Percentiles rank a stretch among this genome's conserved stretches.
phyloP scores from a whole-genome alignment of 2,797 vertebrate species.

The Brotula barbata region DNA sequence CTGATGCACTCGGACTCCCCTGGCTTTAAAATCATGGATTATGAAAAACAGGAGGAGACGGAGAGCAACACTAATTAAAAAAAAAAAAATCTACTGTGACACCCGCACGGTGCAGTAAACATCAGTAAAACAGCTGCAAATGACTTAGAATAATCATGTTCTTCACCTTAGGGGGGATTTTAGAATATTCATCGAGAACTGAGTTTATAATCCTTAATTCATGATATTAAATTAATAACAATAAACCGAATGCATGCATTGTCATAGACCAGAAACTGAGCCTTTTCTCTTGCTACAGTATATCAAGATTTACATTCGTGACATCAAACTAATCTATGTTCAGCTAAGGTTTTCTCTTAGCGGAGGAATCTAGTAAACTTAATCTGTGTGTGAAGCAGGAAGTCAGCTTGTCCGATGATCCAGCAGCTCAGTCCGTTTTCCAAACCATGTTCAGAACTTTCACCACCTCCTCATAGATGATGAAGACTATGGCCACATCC shows the following conservation, averaged over 20 bases:
- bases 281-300: not conserved
- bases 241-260: not conserved
- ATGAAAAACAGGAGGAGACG: slow-evolving; percentile 34
- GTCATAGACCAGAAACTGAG: slow-evolving; percentile 25
- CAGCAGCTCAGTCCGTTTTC: slow-evolving; percentile 82
- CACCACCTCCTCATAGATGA: slow-evolving; percentile 96
- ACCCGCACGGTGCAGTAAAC: slow-evolving; percentile 35
- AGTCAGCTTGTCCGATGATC: not conserved
- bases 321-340: slow-evolving; percentile 42
- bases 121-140: slow-evolving; percentile 40
- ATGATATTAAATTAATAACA: too few species aligned
- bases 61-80: slow-evolving; percentile 25
- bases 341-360: slow-evolving; percentile 15
- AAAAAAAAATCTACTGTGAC: slow-evolving; percentile 30
- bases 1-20: slow-evolving; percentile 39
- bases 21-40: slow-evolving; percentile 11
- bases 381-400: slow-evolving; percentile 40
- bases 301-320: not conserved
- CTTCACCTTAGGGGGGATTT: slow-evolving; percentile 2
- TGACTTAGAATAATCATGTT: slow-evolving; percentile 4
- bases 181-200: not conserved
- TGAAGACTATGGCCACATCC: slow-evolving; percentile 93
- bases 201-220: not conserved
- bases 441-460: slow-evolving; percentile 91
- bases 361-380: slow-evolving; percentile 15